Conservation (phyloP, 2,113 vertebrate species). For the Microcebus jonahi region DNA sequence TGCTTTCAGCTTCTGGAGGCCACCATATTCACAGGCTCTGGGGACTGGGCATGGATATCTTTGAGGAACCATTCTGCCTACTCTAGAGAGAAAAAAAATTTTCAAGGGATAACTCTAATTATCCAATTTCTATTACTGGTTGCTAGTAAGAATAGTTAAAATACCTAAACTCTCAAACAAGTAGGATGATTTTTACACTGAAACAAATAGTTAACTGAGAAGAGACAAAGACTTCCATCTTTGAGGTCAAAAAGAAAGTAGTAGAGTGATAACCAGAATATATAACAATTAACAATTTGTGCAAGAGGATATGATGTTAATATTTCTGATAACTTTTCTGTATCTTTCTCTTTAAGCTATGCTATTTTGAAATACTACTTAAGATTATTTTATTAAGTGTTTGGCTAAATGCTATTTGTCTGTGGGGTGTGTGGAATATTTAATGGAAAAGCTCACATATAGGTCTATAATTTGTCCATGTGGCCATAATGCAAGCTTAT, state of each 20-base stretch:
- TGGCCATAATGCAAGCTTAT: neutral
- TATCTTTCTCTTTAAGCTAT: neutral
- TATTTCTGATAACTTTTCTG: neutral
- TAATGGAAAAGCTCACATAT: neutral
- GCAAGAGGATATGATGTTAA: neutral
- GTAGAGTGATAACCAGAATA: neutral
- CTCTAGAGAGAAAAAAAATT: neutral
- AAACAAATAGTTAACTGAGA: neutral
- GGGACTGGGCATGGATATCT: neutral
- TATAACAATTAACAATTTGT: neutral
- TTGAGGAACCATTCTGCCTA: neutral
- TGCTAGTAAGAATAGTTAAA: neutral
- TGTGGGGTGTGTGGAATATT: neutral
- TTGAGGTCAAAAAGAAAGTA: constrained; percentile 33
- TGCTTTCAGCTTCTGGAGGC: neutral
- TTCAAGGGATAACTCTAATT: neutral
- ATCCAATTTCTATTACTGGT: neutral
- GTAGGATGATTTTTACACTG: constrained; percentile 33
- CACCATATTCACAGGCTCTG: neutral
- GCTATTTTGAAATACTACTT: neutral
- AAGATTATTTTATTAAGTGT: neutral
- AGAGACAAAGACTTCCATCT: neutral
- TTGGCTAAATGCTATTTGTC: neutral
- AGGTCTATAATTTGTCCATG: neutral
- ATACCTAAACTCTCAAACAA: neutral